These are phyloP conservation scores for Acleris emargana DNA, from an alignment of 2,888 invertebrate genomes.

Conservation along the genomic window DNA sequence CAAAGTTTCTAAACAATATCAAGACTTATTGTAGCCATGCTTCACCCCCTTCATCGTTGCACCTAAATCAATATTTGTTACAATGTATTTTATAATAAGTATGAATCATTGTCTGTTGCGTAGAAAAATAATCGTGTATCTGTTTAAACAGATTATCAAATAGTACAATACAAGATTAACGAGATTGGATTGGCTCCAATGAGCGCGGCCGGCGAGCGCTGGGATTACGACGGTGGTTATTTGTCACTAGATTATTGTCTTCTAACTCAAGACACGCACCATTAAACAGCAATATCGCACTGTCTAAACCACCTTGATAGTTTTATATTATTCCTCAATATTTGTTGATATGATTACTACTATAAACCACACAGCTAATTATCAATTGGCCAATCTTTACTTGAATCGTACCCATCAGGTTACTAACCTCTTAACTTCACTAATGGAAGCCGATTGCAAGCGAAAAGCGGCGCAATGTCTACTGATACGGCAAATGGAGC, in stretches of 20 bases:
- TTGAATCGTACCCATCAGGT: slow-evolving; percentile 14
- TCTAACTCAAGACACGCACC: not conserved
- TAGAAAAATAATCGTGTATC: slow-evolving; percentile 39
- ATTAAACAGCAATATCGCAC: slow-evolving; percentile 11
- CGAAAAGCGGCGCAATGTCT: slow-evolving; percentile 25
- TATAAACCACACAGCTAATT: not conserved
- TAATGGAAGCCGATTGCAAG: slow-evolving; percentile 43
- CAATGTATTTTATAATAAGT: no score
- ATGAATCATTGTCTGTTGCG: slow-evolving; percentile 3
- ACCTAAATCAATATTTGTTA: no score
- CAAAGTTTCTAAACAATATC: no score
- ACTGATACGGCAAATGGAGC: slow-evolving; percentile 47
- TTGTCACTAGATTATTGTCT: slow-evolving; percentile 41
- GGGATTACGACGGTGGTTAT: slow-evolving; percentile 45
- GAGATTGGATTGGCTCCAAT: slow-evolving; percentile 47
- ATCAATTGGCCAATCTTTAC: slow-evolving; percentile 13
- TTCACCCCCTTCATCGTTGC: no score
- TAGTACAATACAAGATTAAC: slow-evolving; percentile 44
- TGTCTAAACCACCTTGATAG: slow-evolving; percentile 4
- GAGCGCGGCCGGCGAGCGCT: slow-evolving; percentile 35
- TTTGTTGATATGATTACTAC: no score
- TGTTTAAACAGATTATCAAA: slow-evolving; percentile 38
- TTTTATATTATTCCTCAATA: not conserved
- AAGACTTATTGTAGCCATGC: no score
- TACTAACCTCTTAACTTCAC: slow-evolving; percentile 32